These are phyloP conservation scores for Drosophila aldrichi DNA, from an alignment of 2,888 invertebrate genomes.

Conservation along the genomic window DNA sequence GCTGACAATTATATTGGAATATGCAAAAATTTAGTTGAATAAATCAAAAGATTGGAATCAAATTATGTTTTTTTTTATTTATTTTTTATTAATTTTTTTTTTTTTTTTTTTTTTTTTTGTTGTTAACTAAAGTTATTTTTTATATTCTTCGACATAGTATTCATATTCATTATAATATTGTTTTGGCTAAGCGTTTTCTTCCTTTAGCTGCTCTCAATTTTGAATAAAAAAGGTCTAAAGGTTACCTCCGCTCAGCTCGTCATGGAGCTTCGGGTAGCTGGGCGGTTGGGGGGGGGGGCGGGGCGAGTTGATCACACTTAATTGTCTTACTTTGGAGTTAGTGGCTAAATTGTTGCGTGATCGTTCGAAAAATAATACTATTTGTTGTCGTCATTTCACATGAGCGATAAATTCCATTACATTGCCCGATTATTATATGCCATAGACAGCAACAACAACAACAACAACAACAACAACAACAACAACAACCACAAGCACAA, in stretches of 20 bases:
- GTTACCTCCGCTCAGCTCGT: background rate
- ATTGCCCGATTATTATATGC: slow-evolving; percentile 46
- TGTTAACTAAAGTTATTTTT: no score
- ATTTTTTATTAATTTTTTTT: background rate
- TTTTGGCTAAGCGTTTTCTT: background rate
- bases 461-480: background rate
- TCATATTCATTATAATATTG: no score
- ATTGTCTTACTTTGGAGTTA: slow-evolving; percentile 1
- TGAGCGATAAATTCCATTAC: slow-evolving; percentile 45
- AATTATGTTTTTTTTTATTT: no score
- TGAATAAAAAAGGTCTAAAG: background rate
- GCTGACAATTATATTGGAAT: no score
- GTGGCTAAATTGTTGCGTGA: slow-evolving; percentile 24
- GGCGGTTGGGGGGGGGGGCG: no score
- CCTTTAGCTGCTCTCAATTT: no score
- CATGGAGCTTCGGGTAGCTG: background rate
- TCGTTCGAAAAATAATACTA: slow-evolving; percentile 18
- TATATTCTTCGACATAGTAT: no score
- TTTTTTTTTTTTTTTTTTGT: no score
- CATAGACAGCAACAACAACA: slow-evolving; percentile 5
- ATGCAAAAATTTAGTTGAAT: no score
- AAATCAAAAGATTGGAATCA: no score
- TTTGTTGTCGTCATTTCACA: slow-evolving; percentile 38
- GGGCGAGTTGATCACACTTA: background rate
- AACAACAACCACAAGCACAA: slow-evolving; percentile 32